Evolutionary conservation across 2,113 vertebrate species (phyloP), one percentile per base, ranked within the genome.

Genomic region (Limnothrissa miodon): DNA sequence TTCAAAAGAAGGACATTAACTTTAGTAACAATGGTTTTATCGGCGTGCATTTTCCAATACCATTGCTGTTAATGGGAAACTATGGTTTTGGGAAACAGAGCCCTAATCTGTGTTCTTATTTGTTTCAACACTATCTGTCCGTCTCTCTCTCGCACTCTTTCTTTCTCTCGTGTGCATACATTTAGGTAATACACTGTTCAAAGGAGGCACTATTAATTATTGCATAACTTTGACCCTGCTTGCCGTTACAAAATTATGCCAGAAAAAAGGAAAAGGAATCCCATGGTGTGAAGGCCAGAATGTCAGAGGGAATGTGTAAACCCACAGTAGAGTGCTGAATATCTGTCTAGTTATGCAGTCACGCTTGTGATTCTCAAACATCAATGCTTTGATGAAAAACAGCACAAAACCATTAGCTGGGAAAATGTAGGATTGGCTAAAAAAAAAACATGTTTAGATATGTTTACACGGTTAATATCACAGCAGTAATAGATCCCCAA

Each of bases 141-240:
- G 4, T 56, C 21, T 56, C 53, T 56, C 23, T 42, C 42, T 42
- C 6, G 2, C 42, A 6, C 56, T 80, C 17, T 19, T 10, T 66
- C 33, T 70, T 23, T 74, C 33, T 74, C 66, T 74, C 13, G 19
- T 74, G 66, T 74, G 66, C 66, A 45, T 81, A n/a, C 66, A 81
- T 78, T 62, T 59, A 62, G 56, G 78, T 53, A 66, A 78, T 48
- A 78, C 79, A 70, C 90, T 91, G 91, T 91, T 74, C 90, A 87
- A 90, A 89, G 89, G 92, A 95, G 95, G 94, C 95, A 95, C 95
- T 95, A 92, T 87, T 94, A 80, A 92, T 93, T 95, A 95, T 95
- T 95, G 95, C 95, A 95, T 95, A 95, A 95, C 94, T 94, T 95
- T 95, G 93, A 95, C 95, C 95, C 95, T 95, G 94, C 92, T 95